phyloP scores from a whole-genome alignment of 2,113 vertebrate species.

The Syrmaticus mikado region DNA sequence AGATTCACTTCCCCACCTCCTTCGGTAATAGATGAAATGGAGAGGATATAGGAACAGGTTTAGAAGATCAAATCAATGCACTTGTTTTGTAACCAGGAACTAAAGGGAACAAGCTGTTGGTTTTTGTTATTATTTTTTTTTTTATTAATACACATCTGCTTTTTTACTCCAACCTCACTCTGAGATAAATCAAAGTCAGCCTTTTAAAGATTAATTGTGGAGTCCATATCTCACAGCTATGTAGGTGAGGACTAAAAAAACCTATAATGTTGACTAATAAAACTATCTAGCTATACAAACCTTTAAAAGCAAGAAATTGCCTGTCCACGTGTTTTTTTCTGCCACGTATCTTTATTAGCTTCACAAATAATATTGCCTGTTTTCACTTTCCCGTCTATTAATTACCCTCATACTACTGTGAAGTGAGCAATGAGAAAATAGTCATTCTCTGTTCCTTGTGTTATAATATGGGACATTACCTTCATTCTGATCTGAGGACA shows the following conservation, averaged over 20 bases:
- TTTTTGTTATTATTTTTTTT: background rate
- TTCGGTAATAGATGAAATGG: background rate
- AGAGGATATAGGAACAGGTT: slow-evolving; percentile 20
- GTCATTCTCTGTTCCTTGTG: background rate
- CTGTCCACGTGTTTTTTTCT: slow-evolving; percentile 16
- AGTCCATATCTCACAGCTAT: slow-evolving; percentile 2
- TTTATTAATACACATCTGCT: background rate
- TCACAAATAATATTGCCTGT: background rate
- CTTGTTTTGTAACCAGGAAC: slow-evolving; percentile 51
- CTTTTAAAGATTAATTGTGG: slow-evolving; percentile 50
- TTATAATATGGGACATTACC: background rate
- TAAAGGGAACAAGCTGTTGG: slow-evolving; percentile 10
- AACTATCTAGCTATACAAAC: slow-evolving; percentile 30
- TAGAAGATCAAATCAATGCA: slow-evolving; percentile 53
- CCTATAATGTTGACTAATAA: slow-evolving; percentile 6
- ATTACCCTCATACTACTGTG: slow-evolving; percentile 13
- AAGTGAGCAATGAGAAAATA: slow-evolving; percentile 5
- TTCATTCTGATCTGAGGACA: background rate
- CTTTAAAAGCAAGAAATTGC: slow-evolving; percentile 51
- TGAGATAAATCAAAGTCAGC: slow-evolving; percentile 55
- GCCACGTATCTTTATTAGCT: slow-evolving; percentile 34
- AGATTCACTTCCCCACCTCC: slow-evolving; percentile 3
- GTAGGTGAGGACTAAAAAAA: background rate
- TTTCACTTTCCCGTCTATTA: slow-evolving; percentile 14
- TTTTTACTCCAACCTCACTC: background rate